These are phyloP conservation scores for Malurus cyaneus DNA, from an alignment of 2,113 vertebrate species.

Conservation along the genomic window DNA sequence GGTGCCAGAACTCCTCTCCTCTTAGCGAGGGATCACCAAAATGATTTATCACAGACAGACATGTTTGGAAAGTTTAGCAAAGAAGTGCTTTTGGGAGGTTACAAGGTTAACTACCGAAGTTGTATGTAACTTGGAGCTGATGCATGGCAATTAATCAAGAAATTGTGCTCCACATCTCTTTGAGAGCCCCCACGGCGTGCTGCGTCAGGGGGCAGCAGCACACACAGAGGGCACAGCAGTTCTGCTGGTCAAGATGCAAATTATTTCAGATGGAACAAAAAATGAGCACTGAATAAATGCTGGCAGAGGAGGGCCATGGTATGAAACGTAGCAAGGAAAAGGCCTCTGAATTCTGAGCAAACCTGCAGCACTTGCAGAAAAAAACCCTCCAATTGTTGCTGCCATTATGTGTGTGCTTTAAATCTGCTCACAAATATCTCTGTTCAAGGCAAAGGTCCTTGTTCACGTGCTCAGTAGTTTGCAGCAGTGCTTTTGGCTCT, in stretches of 20 bases:
- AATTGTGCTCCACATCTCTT: conserved; percentile 76
- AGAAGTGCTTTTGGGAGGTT: conserved; percentile 83
- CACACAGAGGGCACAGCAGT: conserved; percentile 6
- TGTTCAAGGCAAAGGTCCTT: neutral
- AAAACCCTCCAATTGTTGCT: neutral
- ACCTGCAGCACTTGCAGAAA: neutral
- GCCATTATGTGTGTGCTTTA: neutral
- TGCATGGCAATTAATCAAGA: conserved; percentile 90
- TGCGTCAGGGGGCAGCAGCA: conserved; percentile 72
- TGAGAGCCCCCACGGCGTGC: conserved; percentile 72
- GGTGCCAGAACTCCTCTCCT: conserved; percentile 54
- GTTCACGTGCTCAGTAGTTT: neutral
- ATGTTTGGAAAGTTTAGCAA: conserved; percentile 85
- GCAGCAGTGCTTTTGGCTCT: neutral
- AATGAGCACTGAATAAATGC: neutral
- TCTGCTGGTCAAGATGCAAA: conserved; percentile 49
- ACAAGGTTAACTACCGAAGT: conserved; percentile 94
- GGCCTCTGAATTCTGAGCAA: neutral
- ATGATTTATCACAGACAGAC: conserved; percentile 86
- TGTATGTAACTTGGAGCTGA: conserved; percentile 88
- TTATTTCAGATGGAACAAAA: conserved; percentile 29
- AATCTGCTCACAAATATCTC: neutral
- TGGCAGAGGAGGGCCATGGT: neutral
- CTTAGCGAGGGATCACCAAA: conserved; percentile 14
- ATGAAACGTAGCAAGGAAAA: neutral